These are phyloP conservation scores for Lacerta agilis DNA, from an alignment of 2,797 vertebrate species.

Conservation along the genomic window DNA sequence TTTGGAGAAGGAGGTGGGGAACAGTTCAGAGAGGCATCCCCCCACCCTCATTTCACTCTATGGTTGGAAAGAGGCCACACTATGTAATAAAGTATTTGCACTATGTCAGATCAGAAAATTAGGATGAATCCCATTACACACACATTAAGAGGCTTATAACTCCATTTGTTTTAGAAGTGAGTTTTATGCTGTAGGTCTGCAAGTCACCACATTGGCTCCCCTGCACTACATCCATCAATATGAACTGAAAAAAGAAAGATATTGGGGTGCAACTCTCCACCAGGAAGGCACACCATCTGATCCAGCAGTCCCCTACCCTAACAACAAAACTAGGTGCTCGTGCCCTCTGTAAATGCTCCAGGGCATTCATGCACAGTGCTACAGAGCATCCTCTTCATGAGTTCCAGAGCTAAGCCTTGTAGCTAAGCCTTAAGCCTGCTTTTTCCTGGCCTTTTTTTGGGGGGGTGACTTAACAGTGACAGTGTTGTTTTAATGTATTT, in stretches of 20 bases:
- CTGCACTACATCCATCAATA: no score
- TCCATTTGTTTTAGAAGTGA: background rate
- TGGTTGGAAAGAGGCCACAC: conserved; percentile 18
- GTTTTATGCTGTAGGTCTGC: conserved; percentile 9
- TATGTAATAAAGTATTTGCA: conserved; percentile 28
- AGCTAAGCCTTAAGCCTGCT: background rate
- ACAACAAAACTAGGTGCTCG: background rate
- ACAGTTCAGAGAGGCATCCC: conserved; percentile 22
- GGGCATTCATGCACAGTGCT: background rate
- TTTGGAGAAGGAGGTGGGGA: conserved; percentile 13
- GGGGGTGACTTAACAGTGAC: background rate
- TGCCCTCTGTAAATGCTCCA: background rate
- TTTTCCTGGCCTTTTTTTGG: background rate
- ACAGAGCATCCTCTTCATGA: background rate
- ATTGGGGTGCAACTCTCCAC: background rate
- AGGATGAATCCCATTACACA: conserved; percentile 25
- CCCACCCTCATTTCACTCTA: background rate
- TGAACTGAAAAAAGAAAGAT: background rate
- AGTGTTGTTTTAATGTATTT: background rate
- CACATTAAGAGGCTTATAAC: background rate
- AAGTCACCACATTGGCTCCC: no score
- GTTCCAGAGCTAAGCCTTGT: background rate
- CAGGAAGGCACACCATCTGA: background rate
- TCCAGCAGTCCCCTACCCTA: background rate
- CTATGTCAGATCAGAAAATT: conserved; percentile 2